Evolutionary conservation across 2,113 vertebrate species (phyloP).

Genomic region (Pagrus major): DNA sequence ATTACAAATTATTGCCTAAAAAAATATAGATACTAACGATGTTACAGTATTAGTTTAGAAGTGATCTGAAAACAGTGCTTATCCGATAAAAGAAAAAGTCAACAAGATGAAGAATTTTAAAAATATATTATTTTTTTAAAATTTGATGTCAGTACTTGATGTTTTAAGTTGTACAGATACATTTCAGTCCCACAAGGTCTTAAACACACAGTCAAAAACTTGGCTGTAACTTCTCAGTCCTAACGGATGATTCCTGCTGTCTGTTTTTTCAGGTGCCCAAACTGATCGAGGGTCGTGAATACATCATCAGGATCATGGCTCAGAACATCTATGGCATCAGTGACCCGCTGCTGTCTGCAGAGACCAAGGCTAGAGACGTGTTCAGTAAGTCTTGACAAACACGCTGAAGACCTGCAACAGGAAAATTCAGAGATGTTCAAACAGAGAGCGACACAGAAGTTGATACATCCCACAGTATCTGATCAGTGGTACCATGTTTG

Average conservation of each 20-base stretch:
- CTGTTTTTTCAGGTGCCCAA: constrained; percentile 85
- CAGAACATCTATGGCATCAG: constrained; percentile 98
- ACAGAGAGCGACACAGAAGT: neutral
- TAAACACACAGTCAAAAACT: neutral
- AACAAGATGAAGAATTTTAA: too few species aligned
- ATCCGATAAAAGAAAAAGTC: too few species aligned
- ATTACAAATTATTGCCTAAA: too few species aligned
- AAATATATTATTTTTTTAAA: too few species aligned
- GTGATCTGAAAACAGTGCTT: too few species aligned
- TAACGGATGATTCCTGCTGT: neutral
- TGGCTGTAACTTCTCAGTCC: neutral
- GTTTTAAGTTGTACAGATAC: too few species aligned
- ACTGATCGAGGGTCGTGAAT: constrained; percentile 96
- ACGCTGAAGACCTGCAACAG: neutral
- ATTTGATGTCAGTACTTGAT: too few species aligned
- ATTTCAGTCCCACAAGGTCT: too few species aligned
- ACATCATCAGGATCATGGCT: constrained; percentile 95
- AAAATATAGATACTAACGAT: too few species aligned
- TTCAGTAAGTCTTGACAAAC: constrained; percentile 88
- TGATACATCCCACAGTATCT: neutral
- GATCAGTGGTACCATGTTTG: constrained; percentile 1
- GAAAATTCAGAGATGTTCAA: neutral
- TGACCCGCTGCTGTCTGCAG: constrained; percentile 92
- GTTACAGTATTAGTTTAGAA: too few species aligned
- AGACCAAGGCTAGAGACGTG: constrained; percentile 93